Conservation (phyloP, 2,113 vertebrate genomes). For the Corvus hawaiiensis region DNA sequence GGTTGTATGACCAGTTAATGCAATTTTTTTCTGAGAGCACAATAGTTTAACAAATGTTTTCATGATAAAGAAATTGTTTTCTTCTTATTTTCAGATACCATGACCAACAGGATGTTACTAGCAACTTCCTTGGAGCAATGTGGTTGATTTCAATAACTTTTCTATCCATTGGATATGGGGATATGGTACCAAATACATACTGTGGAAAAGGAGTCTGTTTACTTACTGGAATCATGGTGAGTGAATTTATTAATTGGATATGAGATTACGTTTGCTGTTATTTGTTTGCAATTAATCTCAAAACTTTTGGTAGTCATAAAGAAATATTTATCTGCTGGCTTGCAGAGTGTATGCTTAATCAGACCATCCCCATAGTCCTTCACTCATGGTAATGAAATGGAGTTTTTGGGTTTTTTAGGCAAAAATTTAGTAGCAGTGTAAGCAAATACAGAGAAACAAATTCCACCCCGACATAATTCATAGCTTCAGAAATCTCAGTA, state of each 20-base stretch:
- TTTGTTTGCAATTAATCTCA: not conserved
- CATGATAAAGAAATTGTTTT: not conserved
- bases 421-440: not conserved
- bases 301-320: not conserved
- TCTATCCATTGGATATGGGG: conserved; percentile 97
- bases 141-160: conserved; percentile 99
- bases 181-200: conserved; percentile 99
- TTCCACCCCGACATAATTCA: not conserved
- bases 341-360: not conserved
- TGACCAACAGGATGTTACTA: conserved; percentile 95
- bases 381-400: not conserved
- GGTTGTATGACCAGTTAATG: not conserved
- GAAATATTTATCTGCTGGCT: not conserved
- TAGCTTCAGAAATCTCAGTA: not conserved
- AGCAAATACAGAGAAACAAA: not conserved
- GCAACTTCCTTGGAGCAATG: conserved; percentile 99
- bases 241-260: conserved; percentile 33
- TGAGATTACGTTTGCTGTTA: not conserved
- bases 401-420: not conserved
- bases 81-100: conserved; percentile 86
- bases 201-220: conserved; percentile 99
- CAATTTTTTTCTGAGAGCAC: not conserved
- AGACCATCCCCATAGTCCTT: not conserved
- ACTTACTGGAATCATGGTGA: conserved; percentile 98
- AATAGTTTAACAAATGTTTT: not conserved